Evolutionary conservation across 23 tunicate genomes (phyloP), one percentile per base, ranked within the genome.

Genomic region (Oikopleura dioica): DNA sequence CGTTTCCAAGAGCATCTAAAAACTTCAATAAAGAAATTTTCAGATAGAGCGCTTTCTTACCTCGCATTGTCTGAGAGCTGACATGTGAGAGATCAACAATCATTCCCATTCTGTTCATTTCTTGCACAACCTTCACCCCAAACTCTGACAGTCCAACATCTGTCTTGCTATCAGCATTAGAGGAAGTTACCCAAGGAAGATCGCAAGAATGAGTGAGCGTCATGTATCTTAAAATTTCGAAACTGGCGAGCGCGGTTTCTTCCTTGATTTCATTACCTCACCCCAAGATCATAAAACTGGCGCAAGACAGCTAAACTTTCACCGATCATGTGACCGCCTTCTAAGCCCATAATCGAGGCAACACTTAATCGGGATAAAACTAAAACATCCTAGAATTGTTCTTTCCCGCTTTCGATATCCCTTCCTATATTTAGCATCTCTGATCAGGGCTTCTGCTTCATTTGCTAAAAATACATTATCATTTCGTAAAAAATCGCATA

Each of bases 261-360:
- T n/a, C n/a, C n/a, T n/a, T n/a, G n/a, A n/a, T n/a, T n/a, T n/a
- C n/a, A n/a, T n/a, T n/a, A n/a, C 51, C 92, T 59, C 1, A 84
- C 78, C 38, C 92, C 92, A 30, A 85, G 85, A 26, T 38, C 44
- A 50, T 50, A 82, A 12, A 59, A 76, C 79, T 78, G 82, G 36
- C 92, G 33, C 79, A 85, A 79, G 1, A 80, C 75, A 1, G 85
- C 85, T 35, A 85, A 34, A 34, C 82, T 78, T 78, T 81, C 76
- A 67, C 81, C 92, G 51, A 85, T 85, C 92, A 85, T 85, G 83
- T 85, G 92, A 76, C 92, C 92, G 21, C 92, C 92, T 68, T 85
- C 92, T 69, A 85, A 79, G 36, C 92, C 92, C 77, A 85, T 81
- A 78, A 79, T 68, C 21, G 85, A 85, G 35, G 85, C 92, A 59